These are phyloP conservation scores for Lanistes nyassanus DNA, from an alignment of 1,140 invertebrate genomes.

Conservation along the genomic window DNA sequence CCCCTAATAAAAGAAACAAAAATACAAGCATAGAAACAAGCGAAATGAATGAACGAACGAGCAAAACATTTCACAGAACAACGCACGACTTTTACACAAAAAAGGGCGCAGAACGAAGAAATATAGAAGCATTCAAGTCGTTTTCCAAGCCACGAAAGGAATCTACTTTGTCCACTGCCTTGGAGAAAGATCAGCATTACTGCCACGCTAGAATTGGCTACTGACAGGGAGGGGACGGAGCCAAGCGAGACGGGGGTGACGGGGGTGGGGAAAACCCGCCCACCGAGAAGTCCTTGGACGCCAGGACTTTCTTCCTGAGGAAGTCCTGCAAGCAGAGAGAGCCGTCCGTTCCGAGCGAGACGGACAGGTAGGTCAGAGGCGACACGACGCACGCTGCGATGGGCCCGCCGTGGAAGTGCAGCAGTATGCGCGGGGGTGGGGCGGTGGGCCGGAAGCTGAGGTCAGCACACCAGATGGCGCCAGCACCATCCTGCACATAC, in stretches of 20 bases:
- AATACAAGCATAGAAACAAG: not conserved
- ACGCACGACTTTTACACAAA: too few relatives aligned
- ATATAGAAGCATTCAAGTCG: too few relatives aligned
- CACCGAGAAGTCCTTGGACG: conserved; percentile 8
- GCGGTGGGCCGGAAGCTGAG: conserved; percentile 8
- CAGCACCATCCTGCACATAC: conserved; percentile 12
- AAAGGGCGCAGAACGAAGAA: too few relatives aligned
- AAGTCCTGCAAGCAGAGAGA: conserved; percentile 25
- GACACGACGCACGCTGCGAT: conserved; percentile 25
- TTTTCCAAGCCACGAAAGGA: too few relatives aligned
- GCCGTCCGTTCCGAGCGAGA: conserved; percentile 29
- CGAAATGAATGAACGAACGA: not conserved
- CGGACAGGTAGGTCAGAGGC: conserved; percentile 4
- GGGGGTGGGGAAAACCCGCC: too few relatives aligned
- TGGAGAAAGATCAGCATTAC: too few relatives aligned
- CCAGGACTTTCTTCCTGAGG: conserved; percentile 22
- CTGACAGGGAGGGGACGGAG: too few relatives aligned
- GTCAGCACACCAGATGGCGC: conserved; percentile 17
- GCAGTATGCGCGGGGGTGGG: not conserved
- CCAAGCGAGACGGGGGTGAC: too few relatives aligned
- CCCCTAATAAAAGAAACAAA: not conserved
- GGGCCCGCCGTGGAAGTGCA: conserved; percentile 18
- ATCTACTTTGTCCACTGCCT: too few relatives aligned
- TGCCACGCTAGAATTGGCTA: too few relatives aligned
- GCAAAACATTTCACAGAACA: too few relatives aligned